Base-by-base conservation (phyloP, 2,888 invertebrate species). In the Plagodis dolabraria region DNA sequence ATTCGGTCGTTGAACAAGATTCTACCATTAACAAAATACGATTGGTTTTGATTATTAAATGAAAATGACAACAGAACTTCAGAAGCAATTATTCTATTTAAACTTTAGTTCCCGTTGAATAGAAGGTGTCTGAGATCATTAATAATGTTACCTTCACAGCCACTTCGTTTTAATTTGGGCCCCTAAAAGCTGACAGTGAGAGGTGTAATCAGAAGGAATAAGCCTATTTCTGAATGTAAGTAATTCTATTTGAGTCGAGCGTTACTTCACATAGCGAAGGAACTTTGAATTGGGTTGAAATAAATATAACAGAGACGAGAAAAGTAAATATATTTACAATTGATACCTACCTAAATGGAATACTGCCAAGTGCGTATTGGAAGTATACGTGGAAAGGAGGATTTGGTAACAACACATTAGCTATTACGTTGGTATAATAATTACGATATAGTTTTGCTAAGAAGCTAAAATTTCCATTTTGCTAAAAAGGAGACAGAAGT, bases 191-290 rank as follows among this genome's bases (percentile, higher is more conserved):
- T 55, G 63, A 60, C 71, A 68, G 68, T 64, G 63, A 75, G 73
- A 66, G 64, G 60, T 63, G 75, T 79, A 79, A 79, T 81, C 77
- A 72, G 66, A 59, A 67, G 67, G 64, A 77, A 72, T 80, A 77
- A 80, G 78, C 77, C 70, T 76, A 75, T 80, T 83, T 71, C 75
- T 73, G 74, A 65, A 66, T 72, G 67, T 77, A 73, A 82, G 67
- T 77, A 75, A 83, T 78, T 81, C 79, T 67, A 77, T 79, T 80
- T 66, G 63, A 74, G 70, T 70, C 50, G 54, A 60, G 66, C 70
- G 71, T 74, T 74, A 51, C 36, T 72, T 69, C 70, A 74, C 69
- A 67, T 48, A 48, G 47, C 35, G 43, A 40, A n/a, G 40, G 51
- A 53, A 53, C 33, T 48, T 60, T 56, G 65, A 46, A 47, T 67